Evolutionary conservation across 2,797 vertebrate species (phyloP), one percentile per base, ranked within the genome.

Genomic region (Parambassis ranga): DNA sequence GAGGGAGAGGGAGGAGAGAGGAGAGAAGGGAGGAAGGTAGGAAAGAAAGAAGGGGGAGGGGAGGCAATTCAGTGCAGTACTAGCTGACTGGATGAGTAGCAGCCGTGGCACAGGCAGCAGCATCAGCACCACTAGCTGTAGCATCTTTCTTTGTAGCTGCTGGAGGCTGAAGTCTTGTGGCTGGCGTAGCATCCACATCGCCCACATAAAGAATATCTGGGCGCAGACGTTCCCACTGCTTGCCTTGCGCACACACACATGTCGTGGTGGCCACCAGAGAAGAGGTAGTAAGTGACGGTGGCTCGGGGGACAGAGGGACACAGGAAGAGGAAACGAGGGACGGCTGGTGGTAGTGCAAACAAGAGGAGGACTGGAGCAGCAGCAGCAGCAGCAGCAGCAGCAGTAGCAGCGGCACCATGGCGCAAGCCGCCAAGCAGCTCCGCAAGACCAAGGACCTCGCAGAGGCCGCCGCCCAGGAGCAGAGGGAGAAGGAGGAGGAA

Each of bases 361-460:
- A 26, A 36, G 80, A 73, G 79, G 76, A 81, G 86, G 59, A 71
- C 83, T 79, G 84, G 81, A 82, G 82, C 56, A 1, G 82, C 85
- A 52, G 68, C 47, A 55, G 69, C 83, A 61, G 81, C 66, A 79
- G 83, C 71, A 75, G 65, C 71, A 78, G 71, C 79, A 84, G 42
- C 65, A 79, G 81, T 26, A 83, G 79, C 75, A 81, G 83, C 62
- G 75, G 82, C 84, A 92, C 88, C 94, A 98, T 98, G 97, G 97
- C 96, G 81, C 97, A 98, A 90, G 97, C 97, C 37, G 97, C 97
- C 69, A 99, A 98, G 83, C 97, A 99, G 90, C 91, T 98, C 85
- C 97, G 97, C 85, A 98, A 98, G 91, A 96, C 95, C 90, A 98
- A 98, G 92, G 96, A 98, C 88, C 94, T 96, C 35, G 95, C 96